Percentiles rank a stretch among this genome's conserved stretches.
These are phyloP conservation scores for Halichoeres trimaculatus DNA, from an alignment of 2,113 vertebrate species.

Conservation along the genomic window DNA sequence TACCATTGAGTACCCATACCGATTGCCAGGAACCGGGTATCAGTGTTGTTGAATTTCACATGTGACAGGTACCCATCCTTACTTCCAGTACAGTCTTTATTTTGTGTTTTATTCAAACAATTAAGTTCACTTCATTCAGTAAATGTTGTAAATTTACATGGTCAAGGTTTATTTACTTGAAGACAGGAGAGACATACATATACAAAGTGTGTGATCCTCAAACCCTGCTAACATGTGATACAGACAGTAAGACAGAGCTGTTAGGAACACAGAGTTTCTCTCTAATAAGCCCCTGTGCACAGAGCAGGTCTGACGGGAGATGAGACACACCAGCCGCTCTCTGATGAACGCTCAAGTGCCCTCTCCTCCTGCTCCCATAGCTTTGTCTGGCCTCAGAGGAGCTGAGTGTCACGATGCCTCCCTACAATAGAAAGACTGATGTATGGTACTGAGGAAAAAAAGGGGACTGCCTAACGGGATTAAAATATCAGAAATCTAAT, in stretches of 20 bases:
- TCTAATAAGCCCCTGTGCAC: conserved; percentile 58
- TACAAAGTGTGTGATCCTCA: background rate
- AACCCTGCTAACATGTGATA: conserved; percentile 11
- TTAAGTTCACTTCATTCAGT: too few species aligned
- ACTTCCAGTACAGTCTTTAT: too few species aligned
- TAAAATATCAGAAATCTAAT: conserved; percentile 64
- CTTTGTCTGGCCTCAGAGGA: conserved; percentile 18
- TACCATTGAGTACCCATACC: too few species aligned
- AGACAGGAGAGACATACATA: too few species aligned
- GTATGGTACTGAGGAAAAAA: conserved; percentile 5
- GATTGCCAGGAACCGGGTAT: too few species aligned
- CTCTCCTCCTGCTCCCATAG: conserved; percentile 26
- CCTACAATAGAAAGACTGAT: conserved; percentile 29
- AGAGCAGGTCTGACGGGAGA: conserved; percentile 43
- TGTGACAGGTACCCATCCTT: too few species aligned
- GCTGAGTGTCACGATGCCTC: conserved; percentile 48
- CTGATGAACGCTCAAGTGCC: conserved; percentile 43
- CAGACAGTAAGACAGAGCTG: conserved; percentile 12
- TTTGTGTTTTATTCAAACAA: too few species aligned
- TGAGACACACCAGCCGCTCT: conserved; percentile 1
- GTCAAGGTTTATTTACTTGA: too few species aligned
- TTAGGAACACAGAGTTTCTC: conserved; percentile 21
- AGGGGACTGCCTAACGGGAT: conserved; percentile 41
- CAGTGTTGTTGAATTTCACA: too few species aligned
- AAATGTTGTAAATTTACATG: too few species aligned